These are phyloP conservation scores for Gonatopus flavifemur DNA, from an alignment of 1,140 invertebrate genomes.

Conservation along the genomic window DNA sequence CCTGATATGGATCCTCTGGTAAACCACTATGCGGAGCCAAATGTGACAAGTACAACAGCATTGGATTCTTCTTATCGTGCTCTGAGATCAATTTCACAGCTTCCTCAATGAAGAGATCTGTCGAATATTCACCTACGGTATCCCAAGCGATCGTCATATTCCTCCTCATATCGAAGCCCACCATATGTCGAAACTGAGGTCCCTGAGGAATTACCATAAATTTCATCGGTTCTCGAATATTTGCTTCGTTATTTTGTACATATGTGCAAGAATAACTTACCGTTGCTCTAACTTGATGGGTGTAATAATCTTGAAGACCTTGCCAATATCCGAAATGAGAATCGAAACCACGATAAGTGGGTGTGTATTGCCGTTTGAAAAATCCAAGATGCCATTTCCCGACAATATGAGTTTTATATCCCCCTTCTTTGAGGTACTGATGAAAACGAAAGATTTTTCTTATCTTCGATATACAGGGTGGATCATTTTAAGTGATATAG, in stretches of 20 bases:
- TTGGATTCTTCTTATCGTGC: slow-evolving; percentile 64
- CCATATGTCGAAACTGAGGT: too few species aligned
- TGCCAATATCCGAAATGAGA: slow-evolving; percentile 83
- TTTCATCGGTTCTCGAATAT: too few species aligned
- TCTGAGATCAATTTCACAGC: slow-evolving; percentile 69
- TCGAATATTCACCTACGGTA: slow-evolving; percentile 70
- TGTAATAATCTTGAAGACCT: slow-evolving; percentile 82
- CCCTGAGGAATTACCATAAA: too few species aligned
- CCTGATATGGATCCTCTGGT: slow-evolving; percentile 70
- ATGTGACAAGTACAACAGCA: slow-evolving; percentile 82
- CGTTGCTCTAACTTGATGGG: slow-evolving; percentile 65
- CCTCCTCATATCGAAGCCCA: slow-evolving; percentile 70
- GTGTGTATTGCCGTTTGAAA: slow-evolving; percentile 71
- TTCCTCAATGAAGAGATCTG: slow-evolving; percentile 75
- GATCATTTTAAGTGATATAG: too few species aligned
- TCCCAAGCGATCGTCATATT: slow-evolving; percentile 65
- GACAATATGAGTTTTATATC: slow-evolving; percentile 80
- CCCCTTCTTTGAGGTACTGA: slow-evolving; percentile 69
- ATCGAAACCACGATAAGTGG: slow-evolving; percentile 80
- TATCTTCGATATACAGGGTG: background rate
- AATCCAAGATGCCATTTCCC: slow-evolving; percentile 93
- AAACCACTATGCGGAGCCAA: slow-evolving; percentile 79
- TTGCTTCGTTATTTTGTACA: too few species aligned
- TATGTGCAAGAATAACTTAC: slow-evolving; percentile 54
- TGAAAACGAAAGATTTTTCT: background rate